These are phyloP conservation scores for Julus scanicus DNA, from an alignment of 2,888 invertebrate genomes.

Conservation along the genomic window DNA sequence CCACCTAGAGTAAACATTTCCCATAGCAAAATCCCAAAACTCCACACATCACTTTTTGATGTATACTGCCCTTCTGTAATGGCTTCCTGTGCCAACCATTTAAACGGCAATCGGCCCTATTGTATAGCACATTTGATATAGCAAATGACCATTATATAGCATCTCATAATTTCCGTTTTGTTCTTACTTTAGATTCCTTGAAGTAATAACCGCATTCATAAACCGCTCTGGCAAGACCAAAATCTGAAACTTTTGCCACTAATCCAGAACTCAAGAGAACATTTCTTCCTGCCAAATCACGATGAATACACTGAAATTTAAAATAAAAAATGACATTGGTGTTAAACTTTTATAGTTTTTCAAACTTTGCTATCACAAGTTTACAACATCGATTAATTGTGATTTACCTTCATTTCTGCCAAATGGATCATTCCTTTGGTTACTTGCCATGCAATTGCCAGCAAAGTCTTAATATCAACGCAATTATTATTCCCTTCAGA, in stretches of 20 bases:
- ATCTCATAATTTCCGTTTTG: neutral
- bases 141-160: neutral
- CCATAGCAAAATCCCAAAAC: slow-evolving; percentile 64
- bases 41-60: slow-evolving; percentile 63
- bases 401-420: slow-evolving; percentile 54
- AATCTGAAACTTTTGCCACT: slow-evolving; percentile 55
- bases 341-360: neutral
- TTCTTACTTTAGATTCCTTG: slow-evolving; percentile 55
- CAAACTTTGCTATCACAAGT: neutral
- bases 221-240: slow-evolving; percentile 57
- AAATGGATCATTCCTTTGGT: slow-evolving; percentile 56
- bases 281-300: slow-evolving; percentile 57
- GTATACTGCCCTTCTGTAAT: slow-evolving; percentile 62
- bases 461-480: slow-evolving; percentile 39
- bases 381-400: neutral
- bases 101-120: slow-evolving; percentile 61
- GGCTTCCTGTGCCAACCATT: slow-evolving; percentile 63
- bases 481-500: neutral
- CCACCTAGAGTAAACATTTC: slow-evolving; percentile 64
- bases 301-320: slow-evolving; percentile 55
- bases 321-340: neutral
- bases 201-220: slow-evolving; percentile 57
- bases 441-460: slow-evolving; percentile 55
- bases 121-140: neutral
- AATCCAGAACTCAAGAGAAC: slow-evolving; percentile 51